Base-by-base conservation (phyloP, 2,888 invertebrate species). In the Eupithecia centaureata region DNA sequence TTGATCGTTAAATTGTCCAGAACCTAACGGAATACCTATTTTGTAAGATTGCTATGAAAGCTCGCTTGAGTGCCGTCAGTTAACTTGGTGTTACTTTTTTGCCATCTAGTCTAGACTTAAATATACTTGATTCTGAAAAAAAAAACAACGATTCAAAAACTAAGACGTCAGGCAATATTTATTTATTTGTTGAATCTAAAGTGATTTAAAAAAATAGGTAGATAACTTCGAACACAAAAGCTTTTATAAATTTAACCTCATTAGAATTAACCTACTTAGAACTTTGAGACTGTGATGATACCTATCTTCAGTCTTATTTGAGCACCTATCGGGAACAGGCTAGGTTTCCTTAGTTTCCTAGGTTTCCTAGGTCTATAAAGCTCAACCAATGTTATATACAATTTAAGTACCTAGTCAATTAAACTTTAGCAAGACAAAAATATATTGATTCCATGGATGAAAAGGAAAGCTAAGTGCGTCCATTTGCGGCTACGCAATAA, bases 1-100 rank as follows among this genome's bases (percentile, higher is more conserved):
- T 56, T 52, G 38, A 67, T 70, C 64, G 65, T 70, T 67, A 71
- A 71, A 67, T 67, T 61, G 61, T 63, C 61, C 42, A 51, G 62
- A 66, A 59, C 57, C 60, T 71, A 70, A 70, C 70, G 70, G 70
- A 63, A 70, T 69, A 63, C 63, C 69, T 63, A 65, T 70, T 68
- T 70, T 66, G 61, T 63, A 22, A 66, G 70, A 67, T 70, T 66
- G 66, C 61, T 57, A 28, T 59, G 47, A 52, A 63, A 28, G 63
- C 51, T 35, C 56, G 28, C 54, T 38, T 38, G 52, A 52, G 52
- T 52, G 52, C 52, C 52, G 27, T 52, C 52, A 52, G 52, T 56
- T 30, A 3, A n/a, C 15, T 18, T 15, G 10, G 52, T 30, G 4
- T 18, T 56, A 30, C 10, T 38, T 62, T 63, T 66, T 47, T 61